Evolutionary conservation across 1,140 invertebrate genomes (phyloP), one percentile per base, ranked within the genome.

Genomic region (Reticulitermes speratus): DNA sequence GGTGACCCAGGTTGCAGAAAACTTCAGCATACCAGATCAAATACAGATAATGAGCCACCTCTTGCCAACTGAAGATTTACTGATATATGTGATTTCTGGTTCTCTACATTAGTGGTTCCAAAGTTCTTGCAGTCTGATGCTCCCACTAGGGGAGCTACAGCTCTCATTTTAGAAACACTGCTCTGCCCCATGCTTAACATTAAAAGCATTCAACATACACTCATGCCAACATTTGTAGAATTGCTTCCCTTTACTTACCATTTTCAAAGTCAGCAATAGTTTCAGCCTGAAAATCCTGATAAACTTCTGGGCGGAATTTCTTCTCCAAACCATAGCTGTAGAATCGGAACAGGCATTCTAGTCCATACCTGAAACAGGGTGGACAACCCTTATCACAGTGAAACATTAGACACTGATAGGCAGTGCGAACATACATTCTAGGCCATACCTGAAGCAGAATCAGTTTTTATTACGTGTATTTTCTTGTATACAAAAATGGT

Each of bases 261-360:
- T 93, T 95, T 91, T 98, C 96, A 91, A 97, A 97, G 92, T 99
- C 99, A 88, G 93, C 93, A 25, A 99, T 93, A 0, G 98, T 99
- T 92, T 99, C 98, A 83, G 94, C 93, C 92, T 99, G 97, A 92
- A 99, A 99, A 90, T 99, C 97, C 91, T 97, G 94, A 91, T 98
- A 99, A 16, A 99, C 90, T 88, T 98, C 96, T 30, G 96, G 95
- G 88, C 98, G 93, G 92, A 99, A 99, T 91, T 97, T 97, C 88
- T 95, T 96, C 91, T 99, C 99, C 82, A 99, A 92, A 11, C 99
- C 99, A 91, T 99, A 99, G 89, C 97, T 99, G 91, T 96, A 99
- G 92, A 98, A 99, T n/a, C 99, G 94, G 94, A 99, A 99, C 19
- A 99, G 93, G 90, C 98, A 99, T 91, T 99, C 99, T 23, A 99